Base-by-base conservation (phyloP, 30 jellyfish, hydroid and myxozoan genomes). In the Hydra vulgaris region DNA sequence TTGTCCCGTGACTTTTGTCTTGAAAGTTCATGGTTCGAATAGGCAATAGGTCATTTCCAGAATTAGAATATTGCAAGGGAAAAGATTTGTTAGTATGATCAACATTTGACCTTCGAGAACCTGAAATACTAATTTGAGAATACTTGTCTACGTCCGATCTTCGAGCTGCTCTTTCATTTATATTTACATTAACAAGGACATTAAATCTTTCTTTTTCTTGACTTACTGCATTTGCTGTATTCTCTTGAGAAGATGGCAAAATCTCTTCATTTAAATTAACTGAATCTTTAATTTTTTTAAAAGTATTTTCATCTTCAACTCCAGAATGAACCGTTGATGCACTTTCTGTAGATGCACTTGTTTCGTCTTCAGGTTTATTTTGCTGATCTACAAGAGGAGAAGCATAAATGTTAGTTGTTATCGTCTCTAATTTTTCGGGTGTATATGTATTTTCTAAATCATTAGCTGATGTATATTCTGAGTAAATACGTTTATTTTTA, bases 101-200 rank as follows among this genome's bases (percentile, higher is more conserved):
- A n/a, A 68, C 25, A 1, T 68, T 68, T 3, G 75, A 68, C 27
- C 75, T 68, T 3, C 75, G 75, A 5, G 61, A 40, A 40, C 8
- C 61, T 40, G 61, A 40, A n/a, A 15, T 68, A 15, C 26, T 23
- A 20, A 78, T 8, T 27, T 78, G 56, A 78, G 23, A 79, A 27
- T 27, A 24, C 8, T 54, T 80, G 54, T 71, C 72, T 18, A 84
- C 88, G 18, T 74, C 72, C 54, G 94, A 84, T 68, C 94, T 66
- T 70, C 94, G 71, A 8, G 92, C 54, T 5, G 98, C 85, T 17
- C 98, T 81, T 75, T 88, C 96, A 66, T 94, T 94, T 1, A 94
- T 94, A 84, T 94, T 94, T 4, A 94, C 99, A 85, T 94, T 94
- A 0, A 94, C 99, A 40, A 88, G 90, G 17, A 94, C 99, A 61